phyloP scores from a whole-genome alignment of 2,797 vertebrate genomes.

The Telmatherina bonti region DNA sequence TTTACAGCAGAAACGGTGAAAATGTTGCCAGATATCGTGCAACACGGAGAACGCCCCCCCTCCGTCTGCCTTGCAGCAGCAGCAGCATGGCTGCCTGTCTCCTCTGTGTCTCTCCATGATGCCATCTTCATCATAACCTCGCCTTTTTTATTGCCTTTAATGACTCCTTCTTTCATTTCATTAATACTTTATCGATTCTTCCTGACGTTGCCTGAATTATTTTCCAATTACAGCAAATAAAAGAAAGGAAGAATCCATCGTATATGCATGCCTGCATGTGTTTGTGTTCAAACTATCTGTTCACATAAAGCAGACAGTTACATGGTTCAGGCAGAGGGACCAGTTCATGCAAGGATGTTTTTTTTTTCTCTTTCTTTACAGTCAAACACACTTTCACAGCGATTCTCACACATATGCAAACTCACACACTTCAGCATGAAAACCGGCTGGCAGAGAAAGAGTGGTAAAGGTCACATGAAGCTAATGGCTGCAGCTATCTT shows the following conservation, averaged over 20 bases:
- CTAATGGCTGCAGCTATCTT: constrained; percentile 79
- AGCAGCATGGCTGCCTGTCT: constrained; percentile 60
- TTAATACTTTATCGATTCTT: constrained; percentile 88
- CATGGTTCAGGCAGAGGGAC: background rate
- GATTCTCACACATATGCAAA: constrained; percentile 30
- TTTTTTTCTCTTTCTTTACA: constrained; percentile 8
- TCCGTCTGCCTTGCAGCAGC: background rate
- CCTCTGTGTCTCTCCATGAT: constrained; percentile 79
- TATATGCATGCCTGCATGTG: constrained; percentile 58
- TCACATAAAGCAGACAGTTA: background rate
- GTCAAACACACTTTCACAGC: constrained; percentile 42
- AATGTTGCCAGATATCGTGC: background rate
- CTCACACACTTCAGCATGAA: constrained; percentile 50
- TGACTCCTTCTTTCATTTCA: constrained; percentile 86
- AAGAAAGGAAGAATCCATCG: constrained; percentile 73
- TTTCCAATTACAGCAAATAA: constrained; percentile 87
- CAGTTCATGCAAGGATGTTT: constrained; percentile 18
- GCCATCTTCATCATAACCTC: constrained; percentile 85
- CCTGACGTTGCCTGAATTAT: constrained; percentile 85
- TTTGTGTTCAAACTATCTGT: constrained; percentile 21
- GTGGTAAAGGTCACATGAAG: constrained; percentile 83
- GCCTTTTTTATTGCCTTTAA: constrained; percentile 87
- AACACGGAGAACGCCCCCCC: background rate
- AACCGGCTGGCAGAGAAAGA: constrained; percentile 68
- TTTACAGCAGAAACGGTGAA: background rate